These are phyloP conservation scores for Oxyruncus cristatus DNA, from an alignment of 2,113 vertebrate genomes.

Conservation along the genomic window DNA sequence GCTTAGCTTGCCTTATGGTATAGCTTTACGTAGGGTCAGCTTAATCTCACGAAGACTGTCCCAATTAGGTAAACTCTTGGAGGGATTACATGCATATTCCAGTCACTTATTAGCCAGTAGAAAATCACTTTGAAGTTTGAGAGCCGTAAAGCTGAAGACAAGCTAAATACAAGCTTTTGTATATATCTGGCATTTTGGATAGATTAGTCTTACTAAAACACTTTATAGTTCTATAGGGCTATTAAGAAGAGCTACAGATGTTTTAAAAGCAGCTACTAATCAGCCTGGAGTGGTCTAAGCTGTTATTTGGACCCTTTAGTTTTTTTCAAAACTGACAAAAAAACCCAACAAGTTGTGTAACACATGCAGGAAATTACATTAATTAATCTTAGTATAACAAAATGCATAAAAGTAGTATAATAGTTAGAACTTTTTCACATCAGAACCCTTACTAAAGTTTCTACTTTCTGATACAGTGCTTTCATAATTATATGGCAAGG, in stretches of 20 bases:
- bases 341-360: neutral
- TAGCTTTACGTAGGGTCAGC: neutral
- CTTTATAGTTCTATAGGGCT: neutral
- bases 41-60: neutral
- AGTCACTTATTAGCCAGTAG: neutral
- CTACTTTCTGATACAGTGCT: neutral
- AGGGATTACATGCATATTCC: constrained; percentile 5
- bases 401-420: neutral
- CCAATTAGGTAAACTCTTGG: neutral
- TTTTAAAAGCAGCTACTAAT: neutral
- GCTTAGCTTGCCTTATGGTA: neutral
- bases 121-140: constrained; percentile 44
- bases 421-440: neutral
- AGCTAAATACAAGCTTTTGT: neutral
- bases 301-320: neutral
- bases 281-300: neutral
- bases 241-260: neutral
- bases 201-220: constrained; percentile 1
- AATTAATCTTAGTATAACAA: neutral
- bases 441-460: neutral
- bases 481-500: neutral
- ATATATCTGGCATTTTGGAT: neutral
- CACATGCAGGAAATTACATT: neutral
- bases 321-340: neutral
- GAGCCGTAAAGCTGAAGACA: neutral